These are phyloP conservation scores for Enteromius radiatus DNA, from an alignment of 2,797 vertebrate species.

Conservation along the genomic window DNA sequence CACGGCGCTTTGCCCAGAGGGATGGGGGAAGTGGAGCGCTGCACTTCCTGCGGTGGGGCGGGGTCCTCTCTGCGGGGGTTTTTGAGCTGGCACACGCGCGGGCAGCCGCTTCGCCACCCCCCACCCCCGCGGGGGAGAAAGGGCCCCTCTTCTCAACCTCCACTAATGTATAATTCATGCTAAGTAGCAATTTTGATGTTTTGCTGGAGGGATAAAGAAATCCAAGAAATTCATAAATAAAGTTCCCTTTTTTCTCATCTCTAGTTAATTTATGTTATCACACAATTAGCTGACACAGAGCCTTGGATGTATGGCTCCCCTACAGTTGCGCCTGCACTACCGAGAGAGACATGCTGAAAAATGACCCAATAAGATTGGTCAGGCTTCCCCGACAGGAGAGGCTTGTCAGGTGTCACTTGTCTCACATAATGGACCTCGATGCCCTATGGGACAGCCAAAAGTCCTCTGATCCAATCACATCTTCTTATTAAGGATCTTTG, in stretches of 20 bases:
- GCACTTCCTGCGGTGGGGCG: constrained; percentile 83
- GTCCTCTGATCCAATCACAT: constrained; percentile 40
- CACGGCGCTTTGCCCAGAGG: constrained; percentile 72
- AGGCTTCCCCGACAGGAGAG: constrained; percentile 1
- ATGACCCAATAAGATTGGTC: constrained; percentile 61
- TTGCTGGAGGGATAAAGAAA: constrained; percentile 85
- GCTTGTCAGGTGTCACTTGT: constrained; percentile 13
- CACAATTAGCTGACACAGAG: constrained; percentile 86
- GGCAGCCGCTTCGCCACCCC: constrained; percentile 85
- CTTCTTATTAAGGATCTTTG: constrained; percentile 1
- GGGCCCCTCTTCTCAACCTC: constrained; percentile 85
- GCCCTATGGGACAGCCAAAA: constrained; percentile 17
- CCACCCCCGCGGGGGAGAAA: constrained; percentile 78
- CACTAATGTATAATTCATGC: constrained; percentile 97
- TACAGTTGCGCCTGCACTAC: constrained; percentile 81
- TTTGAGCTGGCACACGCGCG: constrained; percentile 77
- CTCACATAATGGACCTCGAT: constrained; percentile 37
- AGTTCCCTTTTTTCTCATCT: constrained; percentile 75
- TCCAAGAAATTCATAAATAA: constrained; percentile 91
- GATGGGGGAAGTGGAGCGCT: constrained; percentile 76
- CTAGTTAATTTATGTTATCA: constrained; percentile 85
- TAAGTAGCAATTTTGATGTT: constrained; percentile 97
- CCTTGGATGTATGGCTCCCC: constrained; percentile 82
- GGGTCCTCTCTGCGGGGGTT: constrained; percentile 73
- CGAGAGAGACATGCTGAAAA: constrained; percentile 78